Conservation (phyloP, 2,797 vertebrate genomes). For the Spea hammondii region DNA sequence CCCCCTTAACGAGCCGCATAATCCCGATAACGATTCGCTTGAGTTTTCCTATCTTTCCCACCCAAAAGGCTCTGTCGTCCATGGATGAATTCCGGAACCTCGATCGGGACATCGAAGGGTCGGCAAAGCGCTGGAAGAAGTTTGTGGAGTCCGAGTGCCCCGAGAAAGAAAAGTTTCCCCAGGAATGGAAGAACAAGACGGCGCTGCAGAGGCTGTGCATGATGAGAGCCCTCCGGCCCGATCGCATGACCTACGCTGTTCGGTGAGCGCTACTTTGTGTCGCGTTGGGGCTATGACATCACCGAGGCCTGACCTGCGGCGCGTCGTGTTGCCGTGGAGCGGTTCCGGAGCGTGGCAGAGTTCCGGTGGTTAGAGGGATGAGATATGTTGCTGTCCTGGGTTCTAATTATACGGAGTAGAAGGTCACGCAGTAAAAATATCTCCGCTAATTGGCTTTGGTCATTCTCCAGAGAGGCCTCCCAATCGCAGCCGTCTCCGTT, state of each 20-base stretch:
- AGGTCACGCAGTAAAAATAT: background rate
- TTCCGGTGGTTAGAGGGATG: no score
- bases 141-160: conserved; percentile 90
- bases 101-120: conserved; percentile 90
- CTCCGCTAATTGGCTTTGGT: conserved; percentile 14
- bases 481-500: background rate
- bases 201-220: conserved; percentile 88
- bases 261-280: conserved; percentile 63
- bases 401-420: background rate
- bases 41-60: background rate
- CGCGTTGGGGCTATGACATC: no score
- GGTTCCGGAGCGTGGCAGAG: no score
- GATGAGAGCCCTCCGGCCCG: conserved; percentile 84
- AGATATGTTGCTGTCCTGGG: background rate
- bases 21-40: no score
- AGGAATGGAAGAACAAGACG: conserved; percentile 92
- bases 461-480: conserved; percentile 21
- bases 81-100: conserved; percentile 90
- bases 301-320: background rate
- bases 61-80: conserved; percentile 77
- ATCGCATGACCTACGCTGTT: conserved; percentile 88
- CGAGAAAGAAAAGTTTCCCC: conserved; percentile 91
- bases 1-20: no score
- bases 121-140: conserved; percentile 91
- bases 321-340: background rate